Evolutionary conservation across 2,888 invertebrate species (phyloP).

Genomic region (Aspidiotus rigidus): DNA sequence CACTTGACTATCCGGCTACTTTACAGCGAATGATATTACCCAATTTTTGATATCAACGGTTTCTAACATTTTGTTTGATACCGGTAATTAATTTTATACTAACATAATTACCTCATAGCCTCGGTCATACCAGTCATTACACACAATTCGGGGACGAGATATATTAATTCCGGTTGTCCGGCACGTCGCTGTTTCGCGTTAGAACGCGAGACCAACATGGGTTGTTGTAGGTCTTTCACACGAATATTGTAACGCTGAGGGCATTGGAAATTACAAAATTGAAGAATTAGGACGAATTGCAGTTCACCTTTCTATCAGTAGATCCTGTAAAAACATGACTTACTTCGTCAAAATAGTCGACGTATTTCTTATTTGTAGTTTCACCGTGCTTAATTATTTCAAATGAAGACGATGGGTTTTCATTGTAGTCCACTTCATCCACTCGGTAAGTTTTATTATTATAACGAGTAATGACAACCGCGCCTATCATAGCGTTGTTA

Average conservation of each 20-base stretch:
- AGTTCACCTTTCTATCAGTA: background rate
- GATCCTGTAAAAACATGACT: background rate
- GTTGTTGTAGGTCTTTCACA: constrained; percentile 50
- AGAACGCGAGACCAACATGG: constrained; percentile 63
- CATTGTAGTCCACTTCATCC: constrained; percentile 61
- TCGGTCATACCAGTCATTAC: constrained; percentile 72
- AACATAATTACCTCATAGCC: constrained; percentile 48
- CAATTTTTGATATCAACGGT: no score
- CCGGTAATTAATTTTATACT: no score
- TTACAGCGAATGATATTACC: no score
- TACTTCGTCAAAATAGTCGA: constrained; percentile 53
- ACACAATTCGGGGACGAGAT: constrained; percentile 75
- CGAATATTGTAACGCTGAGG: background rate
- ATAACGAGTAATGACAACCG: constrained; percentile 64
- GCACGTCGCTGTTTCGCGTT: constrained; percentile 62
- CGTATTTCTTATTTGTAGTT: constrained; percentile 46
- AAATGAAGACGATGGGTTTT: constrained; percentile 54
- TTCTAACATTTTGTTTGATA: no score
- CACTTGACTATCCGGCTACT: no score
- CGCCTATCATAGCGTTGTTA: constrained; percentile 43
- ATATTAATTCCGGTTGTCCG: constrained; percentile 56
- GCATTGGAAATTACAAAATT: background rate
- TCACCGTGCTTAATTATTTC: constrained; percentile 47
- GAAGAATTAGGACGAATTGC: background rate
- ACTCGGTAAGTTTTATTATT: constrained; percentile 66